Conservation (phyloP, 2,888 invertebrate species). For the Caenorhabditis doughertyi region DNA sequence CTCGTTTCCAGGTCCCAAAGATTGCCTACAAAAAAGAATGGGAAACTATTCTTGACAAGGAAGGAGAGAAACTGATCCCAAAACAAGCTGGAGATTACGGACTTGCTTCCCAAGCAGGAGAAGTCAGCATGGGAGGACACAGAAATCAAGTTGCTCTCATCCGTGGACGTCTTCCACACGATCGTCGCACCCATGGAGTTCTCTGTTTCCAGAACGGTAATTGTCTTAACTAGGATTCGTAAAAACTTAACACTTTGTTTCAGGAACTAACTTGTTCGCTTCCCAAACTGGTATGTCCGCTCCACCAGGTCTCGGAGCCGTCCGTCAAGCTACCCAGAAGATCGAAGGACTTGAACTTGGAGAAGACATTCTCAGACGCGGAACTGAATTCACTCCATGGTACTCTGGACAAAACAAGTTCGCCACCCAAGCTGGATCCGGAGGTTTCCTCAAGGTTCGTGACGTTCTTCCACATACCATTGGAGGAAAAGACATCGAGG, state of each 20-base stretch:
- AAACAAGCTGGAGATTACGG: slow-evolving; percentile 82
- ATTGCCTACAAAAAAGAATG: slow-evolving; percentile 81
- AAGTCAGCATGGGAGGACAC: slow-evolving; percentile 81
- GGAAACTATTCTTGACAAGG: slow-evolving; percentile 82
- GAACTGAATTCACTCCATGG: slow-evolving; percentile 82
- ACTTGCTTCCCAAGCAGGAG: slow-evolving; percentile 79
- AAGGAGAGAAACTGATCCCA: slow-evolving; percentile 82
- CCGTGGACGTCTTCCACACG: slow-evolving; percentile 82
- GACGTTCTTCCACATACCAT: slow-evolving; percentile 81
- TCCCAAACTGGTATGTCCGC: slow-evolving; percentile 82
- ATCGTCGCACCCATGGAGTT: slow-evolving; percentile 81
- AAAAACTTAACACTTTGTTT: slow-evolving; percentile 3
- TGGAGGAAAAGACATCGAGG: slow-evolving; percentile 82
- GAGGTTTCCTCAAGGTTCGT: slow-evolving; percentile 82
- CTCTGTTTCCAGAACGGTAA: slow-evolving; percentile 82
- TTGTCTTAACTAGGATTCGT: neutral
- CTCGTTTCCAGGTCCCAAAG: slow-evolving; percentile 79
- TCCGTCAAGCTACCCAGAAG: slow-evolving; percentile 81
- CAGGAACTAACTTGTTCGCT: slow-evolving; percentile 82
- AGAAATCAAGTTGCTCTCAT: slow-evolving; percentile 82
- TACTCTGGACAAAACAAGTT: slow-evolving; percentile 83
- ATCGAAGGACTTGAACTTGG: slow-evolving; percentile 81
- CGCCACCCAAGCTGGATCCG: slow-evolving; percentile 81
- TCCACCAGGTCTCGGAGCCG: slow-evolving; percentile 80
- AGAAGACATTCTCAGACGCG: slow-evolving; percentile 81